Base-by-base conservation (phyloP, 1,140 invertebrate species). In the Chlorops oryzae region DNA sequence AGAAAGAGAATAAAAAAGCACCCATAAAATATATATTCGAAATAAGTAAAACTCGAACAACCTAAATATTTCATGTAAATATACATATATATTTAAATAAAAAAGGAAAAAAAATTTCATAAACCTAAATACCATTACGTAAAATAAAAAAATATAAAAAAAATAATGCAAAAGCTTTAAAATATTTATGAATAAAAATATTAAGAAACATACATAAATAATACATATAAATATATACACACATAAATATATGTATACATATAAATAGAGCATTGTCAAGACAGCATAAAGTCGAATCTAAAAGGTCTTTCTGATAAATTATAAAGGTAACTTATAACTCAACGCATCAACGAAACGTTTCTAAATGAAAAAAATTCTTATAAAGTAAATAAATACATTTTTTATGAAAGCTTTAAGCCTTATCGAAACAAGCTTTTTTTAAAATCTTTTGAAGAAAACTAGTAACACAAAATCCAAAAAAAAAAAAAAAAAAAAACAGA, bases 301-400 rank as follows among this genome's bases (percentile, higher is more conserved):
- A n/a, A n/a, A n/a, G n/a, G n/a, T n/a, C n/a, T n/a, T n/a, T n/a
- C n/a, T n/a, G n/a, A n/a, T n/a, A n/a, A n/a, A n/a, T n/a, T n/a
- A n/a, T n/a, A n/a, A n/a, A n/a, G n/a, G n/a, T n/a, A n/a, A n/a
- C n/a, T n/a, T n/a, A n/a, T n/a, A n/a, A n/a, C n/a, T n/a, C n/a
- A n/a, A n/a, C n/a, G n/a, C n/a, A 47, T 47, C 45, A 47, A 47
- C 45, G 45, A 47, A 47, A 47, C 23, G 13, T 28, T 47, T 47
- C 38, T 34, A 32, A 10, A 32, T 32, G 15, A 23, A 35, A 47
- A n/a, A n/a, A n/a, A n/a, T n/a, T n/a, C n/a, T n/a, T n/a, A n/a
- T n/a, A n/a, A n/a, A n/a, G n/a, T n/a, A n/a, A n/a, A n/a, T n/a
- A n/a, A n/a, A n/a, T n/a, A n/a, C n/a, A n/a, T n/a, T n/a, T 38